A percentile compares a stretch with the other conserved stretches of the same genome.
phyloP scores from a whole-genome alignment of 1,140 invertebrate species.

The Rhagoletis pomonella region DNA sequence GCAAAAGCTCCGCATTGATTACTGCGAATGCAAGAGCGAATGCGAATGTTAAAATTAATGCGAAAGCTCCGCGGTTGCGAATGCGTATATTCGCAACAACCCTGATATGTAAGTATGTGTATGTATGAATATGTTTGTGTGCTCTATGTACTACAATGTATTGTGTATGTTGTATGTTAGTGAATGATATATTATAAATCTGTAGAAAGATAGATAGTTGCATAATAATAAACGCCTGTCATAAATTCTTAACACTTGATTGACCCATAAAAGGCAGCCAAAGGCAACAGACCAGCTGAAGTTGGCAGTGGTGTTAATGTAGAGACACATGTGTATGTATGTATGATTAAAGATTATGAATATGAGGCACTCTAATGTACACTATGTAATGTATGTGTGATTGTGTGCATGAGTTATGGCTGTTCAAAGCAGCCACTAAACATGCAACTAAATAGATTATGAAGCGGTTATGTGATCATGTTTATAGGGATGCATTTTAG shows the following conservation, averaged over 20 bases:
- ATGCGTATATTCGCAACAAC: too few relatives aligned
- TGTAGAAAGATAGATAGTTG: conserved; percentile 39
- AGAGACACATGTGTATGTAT: not conserved
- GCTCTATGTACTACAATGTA: too few relatives aligned
- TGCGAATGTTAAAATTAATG: too few relatives aligned
- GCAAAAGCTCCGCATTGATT: too few relatives aligned
- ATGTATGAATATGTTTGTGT: not conserved
- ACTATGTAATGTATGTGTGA: not conserved
- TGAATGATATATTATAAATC: conserved; percentile 20
- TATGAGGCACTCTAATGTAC: not conserved
- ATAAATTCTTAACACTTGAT: conserved; percentile 52
- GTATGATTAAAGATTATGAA: not conserved
- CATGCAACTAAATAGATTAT: conserved; percentile 50
- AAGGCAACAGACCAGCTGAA: conserved; percentile 11
- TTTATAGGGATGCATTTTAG: conserved; percentile 35
- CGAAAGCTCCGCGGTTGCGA: too few relatives aligned
- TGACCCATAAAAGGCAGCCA: conserved; percentile 50
- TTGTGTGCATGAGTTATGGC: conserved; percentile 27
- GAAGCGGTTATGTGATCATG: conserved; percentile 19
- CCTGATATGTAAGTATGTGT: not conserved
- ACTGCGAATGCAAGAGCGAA: too few relatives aligned
- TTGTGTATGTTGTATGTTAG: not conserved
- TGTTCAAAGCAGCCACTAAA: not conserved
- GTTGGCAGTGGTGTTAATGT: not conserved
- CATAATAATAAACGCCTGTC: conserved; percentile 51